Evolutionary conservation across 2,113 vertebrate genomes (phyloP).

Genomic region (Vulpes vulpes): DNA sequence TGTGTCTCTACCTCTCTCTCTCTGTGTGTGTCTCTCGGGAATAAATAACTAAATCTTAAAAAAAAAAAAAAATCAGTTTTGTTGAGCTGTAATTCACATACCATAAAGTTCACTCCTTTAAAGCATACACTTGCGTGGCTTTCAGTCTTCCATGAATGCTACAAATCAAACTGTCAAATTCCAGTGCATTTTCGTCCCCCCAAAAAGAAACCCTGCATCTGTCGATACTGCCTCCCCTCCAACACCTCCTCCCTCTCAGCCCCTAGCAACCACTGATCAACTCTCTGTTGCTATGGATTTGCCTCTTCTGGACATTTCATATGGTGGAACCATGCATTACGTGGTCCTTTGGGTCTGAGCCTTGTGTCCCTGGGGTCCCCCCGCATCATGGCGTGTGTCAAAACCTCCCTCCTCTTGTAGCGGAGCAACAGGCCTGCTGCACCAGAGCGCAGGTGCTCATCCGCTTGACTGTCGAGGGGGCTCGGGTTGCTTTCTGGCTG

Average conservation of each 20-base stretch:
- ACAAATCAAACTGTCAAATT: too few relatives aligned
- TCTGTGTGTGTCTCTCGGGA: too few relatives aligned
- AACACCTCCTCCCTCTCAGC: background rate
- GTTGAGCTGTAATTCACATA: background rate
- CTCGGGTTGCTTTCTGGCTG: background rate
- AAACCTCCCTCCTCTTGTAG: rapidly evolving
- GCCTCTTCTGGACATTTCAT: too few relatives aligned
- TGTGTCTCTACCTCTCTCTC: too few relatives aligned
- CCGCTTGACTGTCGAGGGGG: rapidly evolving
- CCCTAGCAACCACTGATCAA: background rate
- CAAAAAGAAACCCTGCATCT: background rate
- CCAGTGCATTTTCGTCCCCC: background rate
- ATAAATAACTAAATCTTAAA: too few relatives aligned
- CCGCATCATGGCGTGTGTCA: rapidly evolving
- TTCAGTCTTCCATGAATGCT: too few relatives aligned
- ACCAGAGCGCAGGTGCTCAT: rapidly evolving
- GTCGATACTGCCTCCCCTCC: background rate
- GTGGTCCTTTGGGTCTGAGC: background rate
- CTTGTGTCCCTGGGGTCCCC: background rate
- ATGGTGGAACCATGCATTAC: rapidly evolving
- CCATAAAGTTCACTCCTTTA: background rate
- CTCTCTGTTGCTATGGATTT: too few relatives aligned
- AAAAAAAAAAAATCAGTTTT: background rate
- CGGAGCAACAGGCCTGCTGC: background rate
- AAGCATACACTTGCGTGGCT: too few relatives aligned